phyloP scores from a whole-genome alignment of 2,888 invertebrate species.

The Amorpha juglandis region DNA sequence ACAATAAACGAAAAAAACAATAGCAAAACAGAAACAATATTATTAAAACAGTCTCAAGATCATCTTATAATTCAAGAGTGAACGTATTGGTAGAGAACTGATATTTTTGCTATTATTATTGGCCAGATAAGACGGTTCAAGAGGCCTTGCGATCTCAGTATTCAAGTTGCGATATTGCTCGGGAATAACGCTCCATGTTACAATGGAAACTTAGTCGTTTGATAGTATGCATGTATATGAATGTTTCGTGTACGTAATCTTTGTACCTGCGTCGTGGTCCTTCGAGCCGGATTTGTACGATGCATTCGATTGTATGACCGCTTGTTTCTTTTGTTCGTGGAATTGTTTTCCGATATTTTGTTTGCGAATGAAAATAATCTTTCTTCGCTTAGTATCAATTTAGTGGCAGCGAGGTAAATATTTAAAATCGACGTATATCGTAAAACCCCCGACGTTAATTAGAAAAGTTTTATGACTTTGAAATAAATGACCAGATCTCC shows the following conservation, averaged over 20 bases:
- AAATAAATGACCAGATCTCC: too few relatives aligned
- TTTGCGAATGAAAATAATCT: not conserved
- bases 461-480: too few relatives aligned
- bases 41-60: constrained; percentile 32
- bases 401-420: too few relatives aligned
- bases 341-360: not conserved
- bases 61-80: constrained; percentile 25
- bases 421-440: too few relatives aligned
- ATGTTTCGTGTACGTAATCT: constrained; percentile 30
- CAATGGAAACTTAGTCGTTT: constrained; percentile 43
- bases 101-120: constrained; percentile 65
- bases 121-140: constrained; percentile 65
- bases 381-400: too few relatives aligned
- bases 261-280: constrained; percentile 24
- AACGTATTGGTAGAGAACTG: constrained; percentile 25
- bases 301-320: constrained; percentile 18
- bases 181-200: constrained; percentile 37
- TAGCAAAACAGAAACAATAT: not conserved
- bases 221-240: constrained; percentile 30
- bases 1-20: not conserved
- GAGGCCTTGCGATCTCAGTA: constrained; percentile 55
- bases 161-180: constrained; percentile 65
- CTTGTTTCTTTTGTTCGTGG: constrained; percentile 5
- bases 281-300: constrained; percentile 27
- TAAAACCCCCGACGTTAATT: too few relatives aligned